Evolutionary conservation across 2,888 invertebrate species (phyloP).

Genomic region (Drosophila ezoana): DNA sequence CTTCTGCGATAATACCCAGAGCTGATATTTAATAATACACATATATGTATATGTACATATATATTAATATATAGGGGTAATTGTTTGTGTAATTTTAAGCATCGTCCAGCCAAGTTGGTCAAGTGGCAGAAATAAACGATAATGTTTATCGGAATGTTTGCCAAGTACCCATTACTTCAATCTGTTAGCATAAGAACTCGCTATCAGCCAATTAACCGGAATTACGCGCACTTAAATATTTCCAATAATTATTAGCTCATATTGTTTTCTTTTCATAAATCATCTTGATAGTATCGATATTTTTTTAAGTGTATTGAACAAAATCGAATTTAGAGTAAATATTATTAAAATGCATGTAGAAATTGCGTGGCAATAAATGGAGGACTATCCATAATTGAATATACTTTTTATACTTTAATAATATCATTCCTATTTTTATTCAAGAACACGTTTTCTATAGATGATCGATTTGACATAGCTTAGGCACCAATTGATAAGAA

Average conservation of each 20-base stretch:
- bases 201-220: conserved; percentile 44
- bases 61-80: not conserved
- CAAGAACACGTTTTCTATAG: not conserved
- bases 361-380: no score
- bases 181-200: conserved; percentile 27
- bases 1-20: conserved; percentile 14
- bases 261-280: not conserved
- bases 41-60: conserved; percentile 1
- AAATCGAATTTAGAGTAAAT: no score
- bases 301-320: no score
- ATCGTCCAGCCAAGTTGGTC: conserved; percentile 21
- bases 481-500: no score
- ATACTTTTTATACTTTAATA: no score
- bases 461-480: no score
- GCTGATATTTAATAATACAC: not conserved
- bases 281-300: no score
- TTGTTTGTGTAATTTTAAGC: not conserved
- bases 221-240: conserved; percentile 16
- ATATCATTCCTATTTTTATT: not conserved
- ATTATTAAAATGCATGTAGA: no score
- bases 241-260: not conserved
- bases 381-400: no score
- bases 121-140: conserved; percentile 24
- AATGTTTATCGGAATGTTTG: conserved; percentile 5
- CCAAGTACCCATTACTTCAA: conserved; percentile 9